Evolutionary conservation across 2,888 invertebrate genomes (phyloP), one percentile per base, ranked within the genome.

Genomic region (Tetragnatha montana): DNA sequence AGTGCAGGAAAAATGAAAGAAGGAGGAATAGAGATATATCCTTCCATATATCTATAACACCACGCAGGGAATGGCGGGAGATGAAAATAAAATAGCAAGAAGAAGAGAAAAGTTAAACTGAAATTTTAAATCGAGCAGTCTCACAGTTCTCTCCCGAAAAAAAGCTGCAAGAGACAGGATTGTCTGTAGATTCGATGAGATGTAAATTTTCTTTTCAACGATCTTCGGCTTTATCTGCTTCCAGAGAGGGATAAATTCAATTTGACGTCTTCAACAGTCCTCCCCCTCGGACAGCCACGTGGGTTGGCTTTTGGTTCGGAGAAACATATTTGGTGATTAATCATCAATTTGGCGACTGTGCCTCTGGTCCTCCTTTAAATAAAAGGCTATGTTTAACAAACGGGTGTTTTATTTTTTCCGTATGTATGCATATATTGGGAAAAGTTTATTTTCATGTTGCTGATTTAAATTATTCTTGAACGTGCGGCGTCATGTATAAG

Each of bases 141-240:
- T 80, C 60, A 69, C 84, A 75, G 74, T 83, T 80, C 71, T 88
- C 14, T 79, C 35, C 12, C 12, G 50, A 86, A 81, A 85, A 83
- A 81, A 81, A 75, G 70, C 85, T 85, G 85, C 76, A 22, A 81
- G 81, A 85, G 89, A 85, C 81, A 85, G 89, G 85, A 85, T 89
- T 81, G 81, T 85, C 89, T 85, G 89, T 81, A 81, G 85, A 76
- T 35, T 81, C 87, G 70, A 87, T 87, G 87, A 89, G 89, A 89
- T 89, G 89, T 89, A 89, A 89, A 89, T 89, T 88, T 89, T 89
- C 85, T 89, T 86, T 89, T 85, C 81, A 81, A 89, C 81, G 76
- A 76, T 76, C 75, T 80, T 74, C 79, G 49, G 70, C 81, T 76
- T 87, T 88, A 82, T 81, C 81, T 76, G 81, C 70, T 85, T 88